phyloP scores from a whole-genome alignment of 2,113 vertebrate species.

The Azemiops feae region DNA sequence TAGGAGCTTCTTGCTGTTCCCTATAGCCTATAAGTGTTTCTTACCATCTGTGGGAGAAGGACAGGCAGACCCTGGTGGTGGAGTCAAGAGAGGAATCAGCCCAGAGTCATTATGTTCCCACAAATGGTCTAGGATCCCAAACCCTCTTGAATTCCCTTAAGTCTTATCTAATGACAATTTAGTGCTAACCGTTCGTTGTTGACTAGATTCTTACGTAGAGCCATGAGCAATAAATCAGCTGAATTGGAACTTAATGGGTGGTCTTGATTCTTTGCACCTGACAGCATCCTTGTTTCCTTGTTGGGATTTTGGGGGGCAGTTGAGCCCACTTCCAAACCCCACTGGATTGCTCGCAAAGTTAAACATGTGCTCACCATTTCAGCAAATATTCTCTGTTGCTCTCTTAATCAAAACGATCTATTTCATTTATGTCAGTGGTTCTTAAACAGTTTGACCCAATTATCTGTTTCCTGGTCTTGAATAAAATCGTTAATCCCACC shows the following conservation, averaged over 20 bases:
- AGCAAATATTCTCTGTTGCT: background rate
- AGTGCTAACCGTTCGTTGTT: too few relatives aligned
- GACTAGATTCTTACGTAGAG: too few relatives aligned
- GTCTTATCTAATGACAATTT: too few relatives aligned
- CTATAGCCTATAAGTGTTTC: background rate
- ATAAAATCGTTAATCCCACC: background rate
- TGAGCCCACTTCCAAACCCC: background rate
- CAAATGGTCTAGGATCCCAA: background rate
- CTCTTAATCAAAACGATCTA: background rate
- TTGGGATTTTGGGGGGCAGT: background rate
- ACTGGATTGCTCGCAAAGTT: background rate
- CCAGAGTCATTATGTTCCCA: background rate
- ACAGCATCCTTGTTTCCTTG: background rate
- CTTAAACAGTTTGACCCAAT: background rate
- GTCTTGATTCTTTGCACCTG: too few relatives aligned
- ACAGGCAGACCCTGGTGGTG: background rate
- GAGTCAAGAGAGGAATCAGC: background rate
- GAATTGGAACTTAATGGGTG: too few relatives aligned
- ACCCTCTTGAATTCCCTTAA: too few relatives aligned
- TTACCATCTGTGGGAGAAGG: background rate
- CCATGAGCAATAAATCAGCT: too few relatives aligned
- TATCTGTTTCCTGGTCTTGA: background rate
- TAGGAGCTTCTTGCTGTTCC: background rate
- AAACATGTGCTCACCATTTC: background rate
- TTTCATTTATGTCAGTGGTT: background rate